A percentile compares a stretch with the other conserved stretches of the same genome.
Evolutionary conservation across 2,113 vertebrate species (phyloP).

Genomic region (Felis catus): DNA sequence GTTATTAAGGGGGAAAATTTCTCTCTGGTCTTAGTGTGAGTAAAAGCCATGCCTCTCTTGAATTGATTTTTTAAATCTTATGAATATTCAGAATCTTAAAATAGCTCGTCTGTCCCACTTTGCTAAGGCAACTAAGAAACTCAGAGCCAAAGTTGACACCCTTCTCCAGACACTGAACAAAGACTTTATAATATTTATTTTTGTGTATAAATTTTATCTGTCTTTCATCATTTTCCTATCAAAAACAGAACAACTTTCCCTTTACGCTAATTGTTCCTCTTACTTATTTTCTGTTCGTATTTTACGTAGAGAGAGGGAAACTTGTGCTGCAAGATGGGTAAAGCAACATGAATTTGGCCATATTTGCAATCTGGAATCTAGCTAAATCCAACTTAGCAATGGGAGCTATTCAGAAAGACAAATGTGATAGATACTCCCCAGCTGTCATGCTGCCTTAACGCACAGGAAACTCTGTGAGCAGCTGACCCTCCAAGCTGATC

Average conservation of each 20-base stretch:
- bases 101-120: background rate
- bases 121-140: background rate
- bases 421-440: background rate
- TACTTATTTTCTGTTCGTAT: background rate
- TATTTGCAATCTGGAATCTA: background rate
- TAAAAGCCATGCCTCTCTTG: background rate
- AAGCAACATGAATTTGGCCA: background rate
- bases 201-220: background rate
- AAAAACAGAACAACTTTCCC: background rate
- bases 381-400: conserved; percentile 28
- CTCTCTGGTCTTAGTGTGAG: background rate
- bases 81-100: background rate
- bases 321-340: background rate
- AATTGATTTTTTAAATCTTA: conserved; percentile 21
- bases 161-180: background rate
- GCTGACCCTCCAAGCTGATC: conserved; percentile 28
- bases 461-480: conserved; percentile 12
- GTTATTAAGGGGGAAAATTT: background rate
- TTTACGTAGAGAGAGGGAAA: background rate
- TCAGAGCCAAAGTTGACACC: background rate
- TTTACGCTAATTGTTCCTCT: background rate
- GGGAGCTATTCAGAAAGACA: conserved; percentile 9
- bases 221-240: background rate
- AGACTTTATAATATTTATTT: background rate
- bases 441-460: background rate